Base-by-base conservation (phyloP, 2,113 vertebrate genomes). In the Microcebus tavaratra region DNA sequence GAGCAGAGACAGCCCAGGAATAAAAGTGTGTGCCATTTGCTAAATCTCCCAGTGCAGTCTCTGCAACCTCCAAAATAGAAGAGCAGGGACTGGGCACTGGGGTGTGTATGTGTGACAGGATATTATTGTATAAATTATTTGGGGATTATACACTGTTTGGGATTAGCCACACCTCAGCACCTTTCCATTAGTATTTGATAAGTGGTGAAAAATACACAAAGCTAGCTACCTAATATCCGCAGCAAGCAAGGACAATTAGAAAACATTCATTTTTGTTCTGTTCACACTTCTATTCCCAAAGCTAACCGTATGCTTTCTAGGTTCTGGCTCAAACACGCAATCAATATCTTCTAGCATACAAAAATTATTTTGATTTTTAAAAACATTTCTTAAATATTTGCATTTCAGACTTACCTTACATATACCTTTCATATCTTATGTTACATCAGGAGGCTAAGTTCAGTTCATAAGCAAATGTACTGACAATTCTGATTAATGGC, bases 101-200 rank as follows among this genome's bases (percentile, higher is more conserved):
- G 8, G 68, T 95, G 34, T 92, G 80, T 61, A 91, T 93, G 73
- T 92, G 59, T 95, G 88, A 94, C 90, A 96, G 83, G 90, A 87
- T 97, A 94, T 92, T 87, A 96, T 57, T 90, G 72, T 94, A 79
- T 94, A 93, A 92, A 93, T 94, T 96, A 96, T 95, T 93, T 95
- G 63, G 90, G 92, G 57, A 96, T 96, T 97, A 96, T 92, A 94
- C n/a, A 95, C 21, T 89, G 68, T 94, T 97, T 76, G 42, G 90
- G 93, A 97, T 97, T 96, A 97, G 92, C 68, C 76, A 90, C 75
- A 95, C 88, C 59, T 97, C 90, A 95, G 73, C 48, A 96, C 67
- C 29, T 96, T 97, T 93, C 90, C 88, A 96, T 96, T 89, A 93
- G 75, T 97, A 97, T 95, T 92, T 95, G 68, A 65, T 95, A 97